Percentiles rank a stretch among this genome's conserved stretches.
Evolutionary conservation across 2,113 vertebrate genomes (phyloP).

Genomic region (Trematocara stigmaticum): DNA sequence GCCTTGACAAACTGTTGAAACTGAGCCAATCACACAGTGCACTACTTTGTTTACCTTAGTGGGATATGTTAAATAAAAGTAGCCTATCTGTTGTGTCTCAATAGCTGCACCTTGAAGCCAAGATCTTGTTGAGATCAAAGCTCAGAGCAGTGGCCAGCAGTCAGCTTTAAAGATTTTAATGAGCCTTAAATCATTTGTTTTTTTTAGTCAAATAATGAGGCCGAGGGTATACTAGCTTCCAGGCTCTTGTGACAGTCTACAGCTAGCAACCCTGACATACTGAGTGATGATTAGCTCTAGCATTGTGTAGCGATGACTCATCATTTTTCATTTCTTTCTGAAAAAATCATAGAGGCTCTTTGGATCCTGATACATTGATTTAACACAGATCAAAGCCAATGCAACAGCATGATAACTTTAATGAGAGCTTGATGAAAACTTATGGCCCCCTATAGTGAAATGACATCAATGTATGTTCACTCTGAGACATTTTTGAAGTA

Average conservation of each 20-base stretch:
- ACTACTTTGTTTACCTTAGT: neutral
- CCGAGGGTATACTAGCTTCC: slow-evolving; percentile 18
- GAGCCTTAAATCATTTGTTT: slow-evolving; percentile 55
- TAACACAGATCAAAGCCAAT: slow-evolving; percentile 15
- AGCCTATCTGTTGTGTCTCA: slow-evolving; percentile 9
- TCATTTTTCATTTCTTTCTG: slow-evolving; percentile 7
- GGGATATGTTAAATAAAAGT: neutral
- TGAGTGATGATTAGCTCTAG: slow-evolving; percentile 7
- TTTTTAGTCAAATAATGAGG: slow-evolving; percentile 46
- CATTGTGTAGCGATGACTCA: neutral
- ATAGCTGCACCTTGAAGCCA: slow-evolving; percentile 16
- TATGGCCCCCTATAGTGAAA: neutral
- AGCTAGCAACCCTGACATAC: slow-evolving; percentile 31
- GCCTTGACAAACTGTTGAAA: neutral
- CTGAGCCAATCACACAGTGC: neutral
- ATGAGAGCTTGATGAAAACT: neutral
- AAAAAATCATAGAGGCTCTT: neutral
- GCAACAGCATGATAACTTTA: neutral
- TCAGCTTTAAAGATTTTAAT: slow-evolving; percentile 42
- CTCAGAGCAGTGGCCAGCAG: slow-evolving; percentile 18
- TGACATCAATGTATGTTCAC: neutral
- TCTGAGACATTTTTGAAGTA: neutral
- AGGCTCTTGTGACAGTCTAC: slow-evolving; percentile 34
- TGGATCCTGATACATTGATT: neutral
- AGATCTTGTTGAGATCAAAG: slow-evolving; percentile 60